Evolutionary conservation across 2,113 vertebrate genomes (phyloP).

Genomic region (Myrmophylax atrothorax): DNA sequence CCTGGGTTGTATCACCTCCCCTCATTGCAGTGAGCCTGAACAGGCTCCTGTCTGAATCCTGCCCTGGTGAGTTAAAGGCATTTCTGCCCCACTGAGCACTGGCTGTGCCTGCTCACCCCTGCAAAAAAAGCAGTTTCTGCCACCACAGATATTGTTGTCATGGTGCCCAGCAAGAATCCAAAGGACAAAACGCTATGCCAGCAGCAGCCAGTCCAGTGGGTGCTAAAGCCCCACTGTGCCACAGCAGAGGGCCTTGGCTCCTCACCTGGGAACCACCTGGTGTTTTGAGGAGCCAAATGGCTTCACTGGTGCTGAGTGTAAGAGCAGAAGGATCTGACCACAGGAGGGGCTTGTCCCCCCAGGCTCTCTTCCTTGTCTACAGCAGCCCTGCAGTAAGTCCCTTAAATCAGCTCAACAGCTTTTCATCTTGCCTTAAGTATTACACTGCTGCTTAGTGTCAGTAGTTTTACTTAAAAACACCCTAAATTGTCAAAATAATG

Average conservation of each 20-base stretch:
- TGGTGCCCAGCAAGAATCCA: accelerated
- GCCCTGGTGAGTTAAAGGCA: neutral
- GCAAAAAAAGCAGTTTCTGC: neutral
- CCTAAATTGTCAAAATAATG: neutral
- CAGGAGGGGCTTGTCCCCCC: neutral
- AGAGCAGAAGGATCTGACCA: neutral
- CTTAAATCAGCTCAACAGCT: neutral
- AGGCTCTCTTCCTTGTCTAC: neutral
- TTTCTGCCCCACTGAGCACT: accelerated
- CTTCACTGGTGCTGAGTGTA: neutral
- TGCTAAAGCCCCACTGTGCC: neutral
- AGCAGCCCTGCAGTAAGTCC: too few relatives aligned
- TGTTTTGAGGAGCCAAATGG: neutral
- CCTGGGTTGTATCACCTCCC: neutral
- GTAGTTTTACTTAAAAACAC: neutral
- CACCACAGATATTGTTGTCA: accelerated
- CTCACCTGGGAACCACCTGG: accelerated
- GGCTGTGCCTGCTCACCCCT: neutral
- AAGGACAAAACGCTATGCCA: neutral
- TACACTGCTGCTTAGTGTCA: accelerated
- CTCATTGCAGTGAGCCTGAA: neutral
- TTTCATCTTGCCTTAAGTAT: neutral
- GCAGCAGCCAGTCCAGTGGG: accelerated
- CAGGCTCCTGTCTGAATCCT: neutral
- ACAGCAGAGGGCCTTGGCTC: neutral